A percentile compares a stretch with the other conserved stretches of the same genome.
Evolutionary conservation across 2,113 vertebrate species (phyloP).

Genomic region (Leucopsar rothschildi): DNA sequence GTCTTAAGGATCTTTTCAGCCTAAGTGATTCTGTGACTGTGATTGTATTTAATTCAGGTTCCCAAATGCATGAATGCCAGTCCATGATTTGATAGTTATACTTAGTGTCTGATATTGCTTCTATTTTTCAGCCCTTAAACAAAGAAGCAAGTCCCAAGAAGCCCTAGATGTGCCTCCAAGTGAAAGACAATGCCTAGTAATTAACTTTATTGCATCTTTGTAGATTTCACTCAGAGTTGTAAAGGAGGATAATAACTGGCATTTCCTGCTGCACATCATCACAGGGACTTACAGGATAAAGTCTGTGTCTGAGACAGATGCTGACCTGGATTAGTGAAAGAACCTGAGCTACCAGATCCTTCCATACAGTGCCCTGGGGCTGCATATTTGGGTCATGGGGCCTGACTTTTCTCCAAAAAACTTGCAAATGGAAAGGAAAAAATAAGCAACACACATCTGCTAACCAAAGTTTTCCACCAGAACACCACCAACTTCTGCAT

Average conservation of each 20-base stretch:
- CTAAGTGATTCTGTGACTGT: neutral
- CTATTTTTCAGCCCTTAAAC: neutral
- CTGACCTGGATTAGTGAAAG: constrained; percentile 19
- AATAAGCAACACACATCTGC: neutral
- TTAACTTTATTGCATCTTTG: neutral
- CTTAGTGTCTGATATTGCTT: neutral
- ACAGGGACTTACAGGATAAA: constrained; percentile 8
- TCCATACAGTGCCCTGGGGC: neutral
- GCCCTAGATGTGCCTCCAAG: neutral
- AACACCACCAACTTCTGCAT: neutral
- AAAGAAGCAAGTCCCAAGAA: neutral
- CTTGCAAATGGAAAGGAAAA: neutral
- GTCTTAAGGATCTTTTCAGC: neutral
- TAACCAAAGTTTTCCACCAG: neutral
- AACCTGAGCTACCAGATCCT: constrained; percentile 14
- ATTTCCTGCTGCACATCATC: neutral
- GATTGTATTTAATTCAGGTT: neutral
- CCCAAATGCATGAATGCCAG: neutral
- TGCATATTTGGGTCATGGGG: neutral
- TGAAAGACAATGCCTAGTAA: constrained; percentile 25
- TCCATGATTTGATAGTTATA: neutral
- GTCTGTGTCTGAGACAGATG: neutral
- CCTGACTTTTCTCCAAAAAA: neutral
- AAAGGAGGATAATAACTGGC: neutral
- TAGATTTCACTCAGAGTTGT: neutral